Base-by-base conservation (phyloP, 2,113 vertebrate genomes). In the Grallaria varia region DNA sequence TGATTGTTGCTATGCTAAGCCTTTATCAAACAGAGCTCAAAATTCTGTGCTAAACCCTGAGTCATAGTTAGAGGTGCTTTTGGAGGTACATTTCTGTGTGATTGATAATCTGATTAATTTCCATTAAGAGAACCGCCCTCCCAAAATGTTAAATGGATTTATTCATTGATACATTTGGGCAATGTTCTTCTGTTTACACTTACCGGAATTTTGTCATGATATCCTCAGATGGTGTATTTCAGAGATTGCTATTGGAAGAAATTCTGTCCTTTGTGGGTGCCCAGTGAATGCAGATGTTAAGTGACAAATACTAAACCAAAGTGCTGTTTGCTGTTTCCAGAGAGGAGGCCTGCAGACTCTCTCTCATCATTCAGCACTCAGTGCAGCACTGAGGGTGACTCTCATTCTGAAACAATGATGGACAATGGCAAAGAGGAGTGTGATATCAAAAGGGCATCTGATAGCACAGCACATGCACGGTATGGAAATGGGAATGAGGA, bases 381-480 rank as follows among this genome's bases (percentile, higher is more conserved):
- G 44, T 97, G 93, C 63, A 98, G 97, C 77, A 97, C 98, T 62
- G 97, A 89, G 33, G 97, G 98, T 13, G 97, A 98, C 10, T 98
- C 97, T 3, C 84, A 84, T 2, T 55, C 37, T 39, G 97, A 96
- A 28, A 71, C 5, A 2, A 31, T 53, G 67, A 78, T 91, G 31
- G 37, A 28, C 1, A 12, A 13, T 37, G 60, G 42, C 66, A 75
- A 82, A 13, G 52, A 87, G 22, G 33, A 78, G 3, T 31, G 42
- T n/a, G 47, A 50, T 17, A 31, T 21, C 62, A 31, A 64, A 90
- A 87, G 19, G 31, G 15, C 72, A 24, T 64, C 81, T 90, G 80
- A 68, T 35, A 55, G 33, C 1, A 16, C 90, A 66, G 47, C 55
- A 42, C 24, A 3, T 18, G 52, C n/a, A 66, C 55, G 63, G 5